Conservation (phyloP, 53 echinoderm and acorn worm genomes). For the Antedon mediterranea region DNA sequence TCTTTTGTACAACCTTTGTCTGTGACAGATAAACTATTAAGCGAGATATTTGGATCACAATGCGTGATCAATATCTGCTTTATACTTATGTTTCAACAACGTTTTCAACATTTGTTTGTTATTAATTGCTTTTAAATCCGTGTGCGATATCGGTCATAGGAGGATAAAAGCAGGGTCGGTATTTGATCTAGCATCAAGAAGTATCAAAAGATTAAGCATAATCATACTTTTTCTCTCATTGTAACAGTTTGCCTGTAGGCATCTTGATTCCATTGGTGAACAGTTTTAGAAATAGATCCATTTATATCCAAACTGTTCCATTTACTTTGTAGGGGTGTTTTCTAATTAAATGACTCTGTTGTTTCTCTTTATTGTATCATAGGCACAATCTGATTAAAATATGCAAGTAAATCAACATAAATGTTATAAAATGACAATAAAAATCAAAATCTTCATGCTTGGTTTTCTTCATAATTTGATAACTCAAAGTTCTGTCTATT, state of each 20-base stretch:
- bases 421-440: no score
- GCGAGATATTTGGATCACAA: neutral
- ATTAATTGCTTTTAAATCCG: no score
- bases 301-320: neutral
- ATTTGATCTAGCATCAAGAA: neutral
- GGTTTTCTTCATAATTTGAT: no score
- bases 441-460: no score
- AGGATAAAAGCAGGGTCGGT: neutral
- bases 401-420: no score
- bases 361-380: no score
- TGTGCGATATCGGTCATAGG: neutral
- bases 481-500: no score
- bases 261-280: neutral
- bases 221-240: neutral
- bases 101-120: neutral
- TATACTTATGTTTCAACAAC: neutral
- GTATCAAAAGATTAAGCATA: neutral
- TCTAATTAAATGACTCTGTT: neutral
- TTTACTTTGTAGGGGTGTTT: neutral
- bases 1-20: neutral
- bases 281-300: neutral
- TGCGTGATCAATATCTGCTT: neutral
- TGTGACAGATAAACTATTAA: neutral
- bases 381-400: no score
- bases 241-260: neutral